A percentile compares a stretch with the other conserved stretches of the same genome.
Conservation (phyloP, 2,797 vertebrate species). For the Avahi laniger region DNA sequence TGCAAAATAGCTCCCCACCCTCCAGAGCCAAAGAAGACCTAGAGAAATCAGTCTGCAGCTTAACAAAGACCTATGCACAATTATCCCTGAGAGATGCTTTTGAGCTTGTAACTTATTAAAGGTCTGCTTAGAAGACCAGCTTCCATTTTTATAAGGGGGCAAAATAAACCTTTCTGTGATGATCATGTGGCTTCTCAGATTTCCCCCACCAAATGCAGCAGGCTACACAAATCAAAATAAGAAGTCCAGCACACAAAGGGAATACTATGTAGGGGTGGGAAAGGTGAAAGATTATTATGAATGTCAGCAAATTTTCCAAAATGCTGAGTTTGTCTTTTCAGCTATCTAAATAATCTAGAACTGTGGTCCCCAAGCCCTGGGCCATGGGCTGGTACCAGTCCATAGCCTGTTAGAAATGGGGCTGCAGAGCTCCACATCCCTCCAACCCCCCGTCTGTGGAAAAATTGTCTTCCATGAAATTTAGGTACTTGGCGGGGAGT, state of each 20-base stretch:
- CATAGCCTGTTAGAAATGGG: no score
- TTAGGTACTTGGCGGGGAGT: no score
- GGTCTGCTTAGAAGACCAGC: background rate
- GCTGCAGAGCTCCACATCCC: no score
- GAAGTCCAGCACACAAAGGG: background rate
- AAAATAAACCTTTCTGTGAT: background rate
- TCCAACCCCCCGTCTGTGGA: no score
- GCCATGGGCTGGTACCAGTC: no score
- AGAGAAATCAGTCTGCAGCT: slow-evolving; percentile 71
- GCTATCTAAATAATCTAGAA: background rate
- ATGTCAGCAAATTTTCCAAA: background rate
- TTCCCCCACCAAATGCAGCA: background rate
- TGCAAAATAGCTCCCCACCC: slow-evolving; percentile 65
- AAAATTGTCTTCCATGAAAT: no score
- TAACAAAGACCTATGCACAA: slow-evolving; percentile 54
- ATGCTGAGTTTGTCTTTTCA: background rate
- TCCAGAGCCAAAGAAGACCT: slow-evolving; percentile 60
- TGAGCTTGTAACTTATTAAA: slow-evolving; percentile 33
- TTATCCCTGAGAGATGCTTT: background rate
- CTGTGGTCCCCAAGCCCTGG: no score
- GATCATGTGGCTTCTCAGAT: background rate
- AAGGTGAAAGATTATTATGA: background rate
- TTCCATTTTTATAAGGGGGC: slow-evolving; percentile 12
- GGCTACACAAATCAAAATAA: background rate
- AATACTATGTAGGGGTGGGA: background rate